Evolutionary conservation across 2,113 vertebrate genomes (phyloP).

Genomic region (Asarcornis scutulata): DNA sequence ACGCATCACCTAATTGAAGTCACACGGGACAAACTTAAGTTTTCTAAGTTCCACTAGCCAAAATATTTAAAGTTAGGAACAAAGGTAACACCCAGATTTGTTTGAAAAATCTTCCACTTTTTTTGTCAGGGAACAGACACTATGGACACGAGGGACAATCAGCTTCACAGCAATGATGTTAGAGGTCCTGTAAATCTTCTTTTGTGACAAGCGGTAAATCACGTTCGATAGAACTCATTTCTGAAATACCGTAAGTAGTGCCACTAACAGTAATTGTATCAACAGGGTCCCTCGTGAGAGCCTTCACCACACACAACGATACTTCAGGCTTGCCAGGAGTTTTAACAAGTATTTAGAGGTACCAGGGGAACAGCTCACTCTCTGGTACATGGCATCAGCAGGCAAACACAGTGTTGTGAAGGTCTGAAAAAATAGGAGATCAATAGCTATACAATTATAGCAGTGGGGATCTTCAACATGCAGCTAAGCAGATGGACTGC

Average conservation of each 20-base stretch:
- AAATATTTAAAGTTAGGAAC: neutral
- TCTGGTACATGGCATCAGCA: neutral
- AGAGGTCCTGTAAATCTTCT: neutral
- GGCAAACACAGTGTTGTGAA: neutral
- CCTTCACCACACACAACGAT: neutral
- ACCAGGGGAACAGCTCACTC: neutral
- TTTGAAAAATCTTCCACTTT: neutral
- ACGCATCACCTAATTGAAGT: neutral
- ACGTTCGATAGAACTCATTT: rapidly evolving
- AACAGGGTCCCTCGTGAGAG: neutral
- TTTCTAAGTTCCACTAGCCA: neutral
- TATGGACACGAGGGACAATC: neutral
- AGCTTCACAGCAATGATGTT: neutral
- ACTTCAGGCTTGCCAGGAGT: neutral
- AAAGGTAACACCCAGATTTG: neutral
- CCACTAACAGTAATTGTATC: neutral
- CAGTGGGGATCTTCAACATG: rapidly evolving
- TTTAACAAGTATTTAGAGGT: conserved; percentile 6
- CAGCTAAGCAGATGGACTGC: neutral
- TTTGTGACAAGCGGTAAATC: neutral
- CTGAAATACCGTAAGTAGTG: neutral
- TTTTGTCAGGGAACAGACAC: neutral
- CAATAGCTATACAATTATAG: neutral
- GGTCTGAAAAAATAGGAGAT: neutral
- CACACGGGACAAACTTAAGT: neutral